phyloP scores from a whole-genome alignment of 1,140 invertebrate genomes.

The Cherax destructor region DNA sequence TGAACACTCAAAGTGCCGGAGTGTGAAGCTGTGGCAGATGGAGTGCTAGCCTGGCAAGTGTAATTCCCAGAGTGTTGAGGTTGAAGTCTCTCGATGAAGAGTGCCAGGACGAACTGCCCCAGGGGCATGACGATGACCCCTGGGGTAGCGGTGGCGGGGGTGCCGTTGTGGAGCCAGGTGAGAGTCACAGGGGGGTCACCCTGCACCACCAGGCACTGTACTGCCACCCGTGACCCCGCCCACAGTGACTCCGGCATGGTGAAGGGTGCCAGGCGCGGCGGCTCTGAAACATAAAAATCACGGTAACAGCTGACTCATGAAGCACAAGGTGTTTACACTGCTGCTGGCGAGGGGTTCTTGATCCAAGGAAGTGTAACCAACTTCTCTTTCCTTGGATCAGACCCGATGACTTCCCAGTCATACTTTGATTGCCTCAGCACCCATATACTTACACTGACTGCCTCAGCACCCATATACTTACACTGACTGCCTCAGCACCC shows the following conservation, averaged over 20 bases:
- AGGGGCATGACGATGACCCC: constrained; percentile 81
- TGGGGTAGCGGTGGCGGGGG: constrained; percentile 77
- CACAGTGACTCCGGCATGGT: constrained; percentile 54
- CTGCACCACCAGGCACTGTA: constrained; percentile 81
- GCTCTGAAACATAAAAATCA: constrained; percentile 31
- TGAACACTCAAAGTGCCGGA: constrained; percentile 63
- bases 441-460: too few species aligned
- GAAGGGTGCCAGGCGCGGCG: constrained; percentile 66
- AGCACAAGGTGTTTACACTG: too few species aligned
- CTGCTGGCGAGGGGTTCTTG: too few species aligned
- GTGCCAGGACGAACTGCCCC: constrained; percentile 90
- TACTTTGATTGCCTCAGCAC: too few species aligned
- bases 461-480: too few species aligned
- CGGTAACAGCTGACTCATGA: too few species aligned
- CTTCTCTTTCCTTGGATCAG: too few species aligned
- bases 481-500: too few species aligned
- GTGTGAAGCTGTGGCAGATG: constrained; percentile 53
- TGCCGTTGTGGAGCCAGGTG: constrained; percentile 84
- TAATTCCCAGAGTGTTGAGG: constrained; percentile 91
- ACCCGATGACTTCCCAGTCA: too few species aligned
- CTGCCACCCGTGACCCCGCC: constrained; percentile 70
- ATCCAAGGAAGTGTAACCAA: too few species aligned
- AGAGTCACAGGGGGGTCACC: constrained; percentile 95
- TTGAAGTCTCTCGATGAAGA: constrained; percentile 91
- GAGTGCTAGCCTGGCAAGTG: constrained; percentile 84